A percentile compares a stretch with the other conserved stretches of the same genome.
These are phyloP conservation scores for Morone saxatilis DNA, from an alignment of 2,113 vertebrate genomes.

Conservation along the genomic window DNA sequence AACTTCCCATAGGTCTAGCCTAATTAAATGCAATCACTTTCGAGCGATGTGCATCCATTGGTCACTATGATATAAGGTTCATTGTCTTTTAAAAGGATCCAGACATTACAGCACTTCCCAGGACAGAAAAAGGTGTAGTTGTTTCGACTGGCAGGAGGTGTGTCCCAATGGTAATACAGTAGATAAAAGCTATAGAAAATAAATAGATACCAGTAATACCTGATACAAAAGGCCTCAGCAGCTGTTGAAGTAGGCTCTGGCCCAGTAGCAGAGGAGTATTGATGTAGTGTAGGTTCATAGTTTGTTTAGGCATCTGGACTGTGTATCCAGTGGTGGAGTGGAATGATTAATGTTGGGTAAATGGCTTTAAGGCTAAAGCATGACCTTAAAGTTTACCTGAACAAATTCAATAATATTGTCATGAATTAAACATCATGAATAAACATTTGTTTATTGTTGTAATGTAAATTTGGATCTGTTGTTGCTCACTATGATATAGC, in stretches of 20 bases:
- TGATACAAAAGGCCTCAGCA: not conserved
- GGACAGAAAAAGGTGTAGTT: not conserved
- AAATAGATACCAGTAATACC: not conserved
- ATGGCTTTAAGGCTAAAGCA: not conserved
- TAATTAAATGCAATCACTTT: not conserved
- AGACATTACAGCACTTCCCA: not conserved
- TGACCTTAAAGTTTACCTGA: not conserved
- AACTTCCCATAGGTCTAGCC: too few species aligned
- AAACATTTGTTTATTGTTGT: not conserved
- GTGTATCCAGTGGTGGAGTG: not conserved
- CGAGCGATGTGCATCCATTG: not conserved
- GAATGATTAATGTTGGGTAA: not conserved
- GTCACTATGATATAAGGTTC: not conserved
- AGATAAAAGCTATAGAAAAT: conserved; percentile 1
- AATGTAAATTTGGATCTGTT: not conserved
- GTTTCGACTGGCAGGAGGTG: conserved; percentile 34
- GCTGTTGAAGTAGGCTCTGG: not conserved
- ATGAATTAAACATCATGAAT: not conserved
- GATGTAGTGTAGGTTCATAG: not conserved
- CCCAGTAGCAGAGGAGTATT: not conserved
- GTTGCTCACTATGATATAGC: not conserved
- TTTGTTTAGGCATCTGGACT: not conserved
- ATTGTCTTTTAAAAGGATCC: not conserved
- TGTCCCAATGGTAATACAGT: not conserved
- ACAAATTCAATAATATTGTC: not conserved